These are phyloP conservation scores for Ophion obscuratus DNA, from an alignment of 2,888 invertebrate species.

Conservation along the genomic window DNA sequence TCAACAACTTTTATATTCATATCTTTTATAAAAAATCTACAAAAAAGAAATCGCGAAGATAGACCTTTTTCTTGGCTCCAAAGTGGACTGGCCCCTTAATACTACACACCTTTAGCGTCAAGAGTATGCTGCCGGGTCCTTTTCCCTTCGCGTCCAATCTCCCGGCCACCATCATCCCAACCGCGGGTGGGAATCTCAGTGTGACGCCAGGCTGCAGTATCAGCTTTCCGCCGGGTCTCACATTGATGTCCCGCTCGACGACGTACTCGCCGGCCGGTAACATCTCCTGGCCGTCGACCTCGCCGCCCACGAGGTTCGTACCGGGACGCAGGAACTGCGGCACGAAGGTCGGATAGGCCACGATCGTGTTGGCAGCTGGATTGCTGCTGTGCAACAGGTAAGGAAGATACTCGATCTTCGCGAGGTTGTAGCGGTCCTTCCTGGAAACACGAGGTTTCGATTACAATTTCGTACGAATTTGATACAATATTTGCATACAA, in stretches of 20 bases:
- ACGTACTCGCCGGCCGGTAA: slow-evolving; percentile 94
- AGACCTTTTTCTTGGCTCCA: no score
- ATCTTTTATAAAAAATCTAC: no score
- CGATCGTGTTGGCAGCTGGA: slow-evolving; percentile 93
- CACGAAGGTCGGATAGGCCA: slow-evolving; percentile 90
- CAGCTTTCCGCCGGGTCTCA: slow-evolving; percentile 96
- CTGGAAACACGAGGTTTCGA: slow-evolving; percentile 81
- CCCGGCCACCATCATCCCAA: slow-evolving; percentile 98
- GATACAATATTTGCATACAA: not conserved
- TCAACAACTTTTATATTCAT: no score
- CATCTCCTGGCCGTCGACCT: slow-evolving; percentile 95
- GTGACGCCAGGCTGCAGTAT: slow-evolving; percentile 95
- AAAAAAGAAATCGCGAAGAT: no score
- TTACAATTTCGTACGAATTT: not conserved
- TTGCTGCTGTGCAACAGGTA: slow-evolving; percentile 95
- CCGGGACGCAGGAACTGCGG: slow-evolving; percentile 91
- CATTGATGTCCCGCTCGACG: slow-evolving; percentile 97
- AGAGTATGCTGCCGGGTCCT: slow-evolving; percentile 91
- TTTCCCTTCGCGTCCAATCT: slow-evolving; percentile 93
- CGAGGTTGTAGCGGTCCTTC: slow-evolving; percentile 97
- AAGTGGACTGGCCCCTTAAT: no score
- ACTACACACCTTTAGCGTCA: slow-evolving; percentile 87
- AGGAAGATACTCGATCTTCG: slow-evolving; percentile 95
- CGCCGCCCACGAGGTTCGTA: slow-evolving; percentile 92
- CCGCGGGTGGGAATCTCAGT: slow-evolving; percentile 94